phyloP scores from a whole-genome alignment of 2,888 invertebrate genomes.

The Arrhopalites spinosus region DNA sequence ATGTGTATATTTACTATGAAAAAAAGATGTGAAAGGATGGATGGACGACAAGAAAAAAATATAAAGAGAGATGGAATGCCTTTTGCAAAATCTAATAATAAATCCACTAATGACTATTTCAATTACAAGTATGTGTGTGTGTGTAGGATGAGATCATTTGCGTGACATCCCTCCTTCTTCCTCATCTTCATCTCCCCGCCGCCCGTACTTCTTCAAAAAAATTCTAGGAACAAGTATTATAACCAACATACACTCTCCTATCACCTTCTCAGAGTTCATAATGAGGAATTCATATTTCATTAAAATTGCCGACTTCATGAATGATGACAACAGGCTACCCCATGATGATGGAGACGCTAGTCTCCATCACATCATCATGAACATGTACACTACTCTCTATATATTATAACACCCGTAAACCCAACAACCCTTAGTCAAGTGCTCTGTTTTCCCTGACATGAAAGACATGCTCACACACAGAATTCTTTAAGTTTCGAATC shows the following conservation, averaged over 20 bases:
- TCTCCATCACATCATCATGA: constrained; percentile 34
- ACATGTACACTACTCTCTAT: background rate
- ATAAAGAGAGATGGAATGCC: constrained; percentile 2
- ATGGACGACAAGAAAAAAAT: background rate
- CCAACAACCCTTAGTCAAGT: background rate
- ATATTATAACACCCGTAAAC: background rate
- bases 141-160: constrained; percentile 46
- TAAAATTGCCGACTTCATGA: constrained; percentile 45
- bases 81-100: constrained; percentile 43
- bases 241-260: constrained; percentile 7
- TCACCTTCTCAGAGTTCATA: constrained; percentile 37
- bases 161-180: constrained; percentile 36
- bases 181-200: background rate
- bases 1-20: no score
- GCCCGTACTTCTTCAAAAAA: background rate
- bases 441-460: background rate
- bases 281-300: constrained; percentile 51
- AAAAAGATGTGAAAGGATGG: background rate
- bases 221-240: background rate
- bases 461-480: constrained; percentile 19
- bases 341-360: constrained; percentile 34
- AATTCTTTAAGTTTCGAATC: constrained; percentile 20
- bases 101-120: constrained; percentile 51
- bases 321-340: constrained; percentile 43
- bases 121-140: constrained; percentile 48